Base-by-base conservation (phyloP, 2,888 invertebrate species). In the Cataglyphis rosenhaueri region DNA sequence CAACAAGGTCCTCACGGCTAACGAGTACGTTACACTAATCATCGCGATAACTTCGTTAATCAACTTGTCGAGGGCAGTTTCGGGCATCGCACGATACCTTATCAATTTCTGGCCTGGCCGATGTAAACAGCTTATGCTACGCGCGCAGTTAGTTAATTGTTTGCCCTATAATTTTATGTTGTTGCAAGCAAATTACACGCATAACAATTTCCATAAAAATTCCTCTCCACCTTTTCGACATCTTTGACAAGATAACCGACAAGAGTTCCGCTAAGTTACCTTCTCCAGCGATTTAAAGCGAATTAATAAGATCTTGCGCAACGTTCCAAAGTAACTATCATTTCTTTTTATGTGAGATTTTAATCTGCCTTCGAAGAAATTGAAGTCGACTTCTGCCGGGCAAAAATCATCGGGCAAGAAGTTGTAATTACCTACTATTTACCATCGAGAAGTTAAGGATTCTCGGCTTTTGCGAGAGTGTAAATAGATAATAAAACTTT, bases 121-220 rank as follows among this genome's bases (percentile, higher is more conserved):
- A 35, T 18, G 29, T 59, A 57, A 78, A 68, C 21, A 9, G 32
- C 44, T 68, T 41, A 44, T 21, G 32, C 10, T 76, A 65, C 25
- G 65, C 38, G 66, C 32, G n/a, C 29, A 9, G 57, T 32, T 38
- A 18, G n/a, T 57, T 76, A 57, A 76, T 66, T 41, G 41, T 41
- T 41, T 41, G 32, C 66, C 9, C 10, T 21, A 41, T 29, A 65
- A 76, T 65, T 55, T 61, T n/a, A 29, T 15, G 18, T 57, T 15
- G 15, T 18, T 29, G 32, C 21, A 6, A 32, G 15, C 8, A n/a
- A 44, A 44, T 74, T 62, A 74, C 3, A n/a, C 12, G 38, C 44
- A 12, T 10, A 21, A 62, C 2, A 32, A 74, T 35, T 82, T 75
- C 41, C 38, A 38, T 48, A 55, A 84, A 71, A 86, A 74, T 85